phyloP scores from a whole-genome alignment of 37 sponge, comb jelly and placozoan species.

The Petrosia ficiformis region DNA sequence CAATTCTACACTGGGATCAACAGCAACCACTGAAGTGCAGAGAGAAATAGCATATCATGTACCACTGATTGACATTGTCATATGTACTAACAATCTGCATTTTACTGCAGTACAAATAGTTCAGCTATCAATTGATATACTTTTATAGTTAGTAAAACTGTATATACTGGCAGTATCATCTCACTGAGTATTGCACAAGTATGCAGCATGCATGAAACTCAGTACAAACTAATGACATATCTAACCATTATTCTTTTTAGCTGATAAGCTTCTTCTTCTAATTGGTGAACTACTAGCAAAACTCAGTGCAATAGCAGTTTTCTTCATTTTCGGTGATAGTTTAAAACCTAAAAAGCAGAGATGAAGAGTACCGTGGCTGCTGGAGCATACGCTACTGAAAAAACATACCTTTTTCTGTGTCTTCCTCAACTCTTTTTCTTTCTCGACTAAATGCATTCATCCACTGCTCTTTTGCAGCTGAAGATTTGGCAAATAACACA shows the following conservation, averaged over 20 bases:
- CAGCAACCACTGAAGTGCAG: too few relatives aligned
- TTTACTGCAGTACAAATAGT: not conserved
- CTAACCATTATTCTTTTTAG: not conserved
- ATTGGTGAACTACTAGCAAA: not conserved
- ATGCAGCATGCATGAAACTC: too few relatives aligned
- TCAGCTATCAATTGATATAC: not conserved
- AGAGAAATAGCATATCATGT: too few relatives aligned
- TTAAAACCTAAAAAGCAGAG: conserved; percentile 20
- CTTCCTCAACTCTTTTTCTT: conserved; percentile 65
- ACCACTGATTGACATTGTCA: too few relatives aligned
- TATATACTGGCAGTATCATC: too few relatives aligned
- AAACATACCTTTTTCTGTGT: conserved; percentile 52
- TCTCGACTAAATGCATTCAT: conserved; percentile 83
- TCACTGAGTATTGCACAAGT: too few relatives aligned
- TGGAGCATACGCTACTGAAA: not conserved
- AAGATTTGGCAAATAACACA: conserved; percentile 76
- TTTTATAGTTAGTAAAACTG: too few relatives aligned
- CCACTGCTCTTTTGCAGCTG: conserved; percentile 78
- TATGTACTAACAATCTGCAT: not conserved
- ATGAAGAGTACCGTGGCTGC: too few relatives aligned
- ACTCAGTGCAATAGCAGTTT: conserved; percentile 33
- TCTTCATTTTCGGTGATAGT: conserved; percentile 49
- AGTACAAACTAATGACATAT: not conserved
- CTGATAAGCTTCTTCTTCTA: not conserved
- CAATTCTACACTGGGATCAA: too few relatives aligned